Percentiles rank a stretch among this genome's conserved stretches.
Evolutionary conservation across 2,797 vertebrate species (phyloP).

Genomic region (Anabas testudineus): DNA sequence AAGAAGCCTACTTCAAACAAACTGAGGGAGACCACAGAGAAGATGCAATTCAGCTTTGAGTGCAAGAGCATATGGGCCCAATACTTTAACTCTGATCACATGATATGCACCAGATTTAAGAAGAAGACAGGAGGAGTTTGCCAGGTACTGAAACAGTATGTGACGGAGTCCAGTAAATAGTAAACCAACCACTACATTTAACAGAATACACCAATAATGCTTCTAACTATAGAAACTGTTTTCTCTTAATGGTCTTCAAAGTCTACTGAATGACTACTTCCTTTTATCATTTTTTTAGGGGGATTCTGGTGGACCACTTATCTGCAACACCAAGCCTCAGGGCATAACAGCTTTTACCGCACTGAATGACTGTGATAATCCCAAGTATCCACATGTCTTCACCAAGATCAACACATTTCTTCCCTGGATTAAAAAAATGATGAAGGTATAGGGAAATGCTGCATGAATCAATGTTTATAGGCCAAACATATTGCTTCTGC

Average conservation of each 20-base stretch:
- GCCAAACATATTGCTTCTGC: background rate
- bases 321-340: conserved; percentile 68
- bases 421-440: conserved; percentile 73
- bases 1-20: background rate
- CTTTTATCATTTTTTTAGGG: conserved; percentile 64
- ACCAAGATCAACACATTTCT: conserved; percentile 69
- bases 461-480: background rate
- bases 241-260: no score
- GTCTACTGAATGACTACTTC: background rate
- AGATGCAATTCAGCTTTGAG: background rate
- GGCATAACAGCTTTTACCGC: conserved; percentile 71
- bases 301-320: conserved; percentile 82
- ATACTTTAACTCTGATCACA: conserved; percentile 18
- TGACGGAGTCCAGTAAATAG: no score
- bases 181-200: no score
- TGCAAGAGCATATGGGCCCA: conserved; percentile 34
- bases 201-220: no score
- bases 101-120: conserved; percentile 75
- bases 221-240: no score
- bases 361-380: rapidly evolving
- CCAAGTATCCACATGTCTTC: conserved; percentile 68
- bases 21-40: conserved; percentile 67
- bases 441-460: conserved; percentile 27
- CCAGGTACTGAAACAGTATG: no score
- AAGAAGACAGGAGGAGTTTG: conserved; percentile 68